These are phyloP conservation scores for Drosophila falleni DNA, from an alignment of 2,888 invertebrate genomes.

Conservation along the genomic window DNA sequence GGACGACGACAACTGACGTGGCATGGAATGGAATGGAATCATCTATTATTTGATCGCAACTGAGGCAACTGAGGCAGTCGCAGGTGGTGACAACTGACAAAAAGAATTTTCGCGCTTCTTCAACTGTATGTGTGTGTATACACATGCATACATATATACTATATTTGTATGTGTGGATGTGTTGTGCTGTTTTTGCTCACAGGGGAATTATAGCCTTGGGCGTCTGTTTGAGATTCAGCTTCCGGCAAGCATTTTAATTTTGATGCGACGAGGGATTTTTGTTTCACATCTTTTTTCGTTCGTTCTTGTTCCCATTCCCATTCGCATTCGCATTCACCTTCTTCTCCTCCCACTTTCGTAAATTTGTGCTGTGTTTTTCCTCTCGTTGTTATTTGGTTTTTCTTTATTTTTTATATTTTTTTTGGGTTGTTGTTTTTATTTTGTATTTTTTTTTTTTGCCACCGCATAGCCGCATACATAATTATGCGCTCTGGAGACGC, in stretches of 20 bases:
- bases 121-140: not conserved
- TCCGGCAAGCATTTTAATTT: constrained; percentile 81
- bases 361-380: constrained; percentile 12
- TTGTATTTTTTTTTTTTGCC: constrained; percentile 39
- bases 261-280: constrained; percentile 71
- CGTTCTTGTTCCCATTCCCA: not conserved
- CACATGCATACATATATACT: not conserved
- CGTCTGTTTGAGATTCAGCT: constrained; percentile 78
- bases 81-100: constrained; percentile 69
- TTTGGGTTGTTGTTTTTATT: constrained; percentile 30
- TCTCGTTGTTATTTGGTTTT: constrained; percentile 35
- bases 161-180: constrained; percentile 19
- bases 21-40: constrained; percentile 30
- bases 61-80: constrained; percentile 27
- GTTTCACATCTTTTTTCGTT: constrained; percentile 46
- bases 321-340: not conserved
- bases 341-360: constrained; percentile 2
- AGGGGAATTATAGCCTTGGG: constrained; percentile 70
- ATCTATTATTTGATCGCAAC: constrained; percentile 59
- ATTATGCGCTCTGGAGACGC: constrained; percentile 66
- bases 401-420: constrained; percentile 13
- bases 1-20: constrained; percentile 8
- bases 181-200: constrained; percentile 16
- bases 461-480: constrained; percentile 64
- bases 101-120: constrained; percentile 50